Base-by-base conservation (phyloP, 1,140 invertebrate genomes). In the Drosophila tani region DNA sequence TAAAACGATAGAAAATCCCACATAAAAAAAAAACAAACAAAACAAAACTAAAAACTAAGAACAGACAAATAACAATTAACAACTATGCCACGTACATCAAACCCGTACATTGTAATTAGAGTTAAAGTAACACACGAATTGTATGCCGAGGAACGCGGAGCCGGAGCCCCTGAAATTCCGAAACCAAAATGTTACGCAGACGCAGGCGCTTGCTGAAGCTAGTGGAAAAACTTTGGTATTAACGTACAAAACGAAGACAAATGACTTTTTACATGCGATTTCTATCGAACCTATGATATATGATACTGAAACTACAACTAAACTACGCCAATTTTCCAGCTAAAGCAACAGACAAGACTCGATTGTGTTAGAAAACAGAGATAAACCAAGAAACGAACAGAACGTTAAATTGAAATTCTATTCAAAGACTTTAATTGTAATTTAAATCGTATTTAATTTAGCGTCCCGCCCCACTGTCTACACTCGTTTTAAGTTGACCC, bases 351-450 rank as follows among this genome's bases (percentile, higher is more conserved):
- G 51, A 60, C 68, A 71, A 88, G 84, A 88, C 84, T 88, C 69
- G 71, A 87, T 81, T 86, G 76, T 86, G 76, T 83, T 86, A 86
- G 46, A 40, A 60, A 64, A n/a, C n/a, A 82, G 43, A 40, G 55
- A 60, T 17, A 51, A 66, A 56, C 27, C 51, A 47, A 43, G 19
- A 74, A 77, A 46, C 67, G 64, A 69, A 82, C 66, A 81, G 58
- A 60, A 49, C 75, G 60, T 55, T 69, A 32, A 53, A 75, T 75
- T 75, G 27, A 82, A 82, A 88, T 87, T 84, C 21, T 40, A 65
- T 81, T 70, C 56, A 69, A 88, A 88, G 85, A 87, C 84, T 81
- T 87, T 75, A 83, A 88, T 83, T 74, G 77, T 87, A 87, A 83
- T 73, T 64, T 58, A 79, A 47, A 79, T 58, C 64, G 47, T 79